Conservation (phyloP, 2,888 invertebrate genomes). For the Leucoma salicis region DNA sequence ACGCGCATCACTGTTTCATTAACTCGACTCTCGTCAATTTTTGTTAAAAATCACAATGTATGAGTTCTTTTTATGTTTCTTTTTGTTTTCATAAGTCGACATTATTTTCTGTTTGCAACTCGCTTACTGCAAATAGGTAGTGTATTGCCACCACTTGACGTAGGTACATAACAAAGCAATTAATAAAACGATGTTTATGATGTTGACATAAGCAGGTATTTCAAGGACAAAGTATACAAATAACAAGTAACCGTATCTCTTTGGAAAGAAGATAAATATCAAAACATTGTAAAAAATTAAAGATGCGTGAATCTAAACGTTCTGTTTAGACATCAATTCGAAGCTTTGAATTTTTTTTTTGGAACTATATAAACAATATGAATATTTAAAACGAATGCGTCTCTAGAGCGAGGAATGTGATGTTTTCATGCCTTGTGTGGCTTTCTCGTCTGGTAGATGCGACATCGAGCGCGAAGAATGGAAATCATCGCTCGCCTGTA, state of each 20-base stretch:
- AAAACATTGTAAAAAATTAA: constrained; percentile 6
- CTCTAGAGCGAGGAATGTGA: constrained; percentile 33
- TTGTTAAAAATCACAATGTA: constrained; percentile 37
- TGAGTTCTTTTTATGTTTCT: constrained; percentile 25
- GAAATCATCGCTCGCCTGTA: constrained; percentile 51
- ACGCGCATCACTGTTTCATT: constrained; percentile 71
- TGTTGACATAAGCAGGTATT: constrained; percentile 25
- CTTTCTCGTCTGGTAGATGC: constrained; percentile 50
- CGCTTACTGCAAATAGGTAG: constrained; percentile 10
- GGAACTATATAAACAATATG: constrained; percentile 21
- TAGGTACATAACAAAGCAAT: constrained; percentile 31
- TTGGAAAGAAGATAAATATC: not conserved
- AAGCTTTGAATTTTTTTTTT: too few relatives aligned
- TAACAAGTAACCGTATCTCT: constrained; percentile 8
- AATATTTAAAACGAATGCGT: constrained; percentile 24
- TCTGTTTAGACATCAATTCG: too few relatives aligned
- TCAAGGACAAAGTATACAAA: constrained; percentile 23
- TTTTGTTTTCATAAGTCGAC: constrained; percentile 22
- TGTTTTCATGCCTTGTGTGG: constrained; percentile 41
- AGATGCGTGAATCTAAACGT: constrained; percentile 10
- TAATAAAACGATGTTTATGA: constrained; percentile 34
- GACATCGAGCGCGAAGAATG: constrained; percentile 56
- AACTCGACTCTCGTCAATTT: constrained; percentile 43
- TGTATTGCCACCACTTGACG: constrained; percentile 18
- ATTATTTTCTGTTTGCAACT: constrained; percentile 14